Percentiles rank a stretch among this genome's conserved stretches.
These are phyloP conservation scores for Lepidostoma basale DNA, from an alignment of 1,140 invertebrate species.

Conservation along the genomic window DNA sequence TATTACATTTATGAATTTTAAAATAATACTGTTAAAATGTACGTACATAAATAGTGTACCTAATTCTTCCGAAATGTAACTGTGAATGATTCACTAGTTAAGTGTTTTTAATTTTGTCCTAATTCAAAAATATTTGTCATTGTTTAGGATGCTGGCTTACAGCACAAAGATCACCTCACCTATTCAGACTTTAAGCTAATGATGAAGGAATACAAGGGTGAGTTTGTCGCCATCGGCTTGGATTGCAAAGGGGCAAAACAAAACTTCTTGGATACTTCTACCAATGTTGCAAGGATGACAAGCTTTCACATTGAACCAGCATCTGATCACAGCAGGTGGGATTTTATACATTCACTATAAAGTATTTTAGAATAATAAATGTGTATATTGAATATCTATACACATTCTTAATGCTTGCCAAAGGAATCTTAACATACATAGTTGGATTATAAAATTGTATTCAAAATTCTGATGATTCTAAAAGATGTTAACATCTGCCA, in stretches of 20 bases:
- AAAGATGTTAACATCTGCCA: too few species aligned
- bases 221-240: conserved; percentile 94
- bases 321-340: conserved; percentile 65
- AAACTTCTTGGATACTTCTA: conserved; percentile 93
- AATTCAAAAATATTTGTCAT: not conserved
- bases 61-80: too few species aligned
- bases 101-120: too few species aligned
- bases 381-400: too few species aligned
- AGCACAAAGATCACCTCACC: conserved; percentile 89
- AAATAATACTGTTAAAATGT: too few species aligned
- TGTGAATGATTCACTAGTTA: not conserved
- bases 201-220: conserved; percentile 97
- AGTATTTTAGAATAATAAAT: too few species aligned
- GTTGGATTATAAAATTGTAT: too few species aligned
- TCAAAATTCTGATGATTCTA: too few species aligned
- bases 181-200: conserved; percentile 95
- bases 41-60: too few species aligned
- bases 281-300: conserved; percentile 93
- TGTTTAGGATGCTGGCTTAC: conserved; percentile 81
- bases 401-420: too few species aligned
- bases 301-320: conserved; percentile 88
- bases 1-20: too few species aligned
- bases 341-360: not conserved
- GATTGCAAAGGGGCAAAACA: conserved; percentile 97
- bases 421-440: too few species aligned